phyloP scores from a whole-genome alignment of 2,888 invertebrate genomes.

The Scaptomyza reducta region DNA sequence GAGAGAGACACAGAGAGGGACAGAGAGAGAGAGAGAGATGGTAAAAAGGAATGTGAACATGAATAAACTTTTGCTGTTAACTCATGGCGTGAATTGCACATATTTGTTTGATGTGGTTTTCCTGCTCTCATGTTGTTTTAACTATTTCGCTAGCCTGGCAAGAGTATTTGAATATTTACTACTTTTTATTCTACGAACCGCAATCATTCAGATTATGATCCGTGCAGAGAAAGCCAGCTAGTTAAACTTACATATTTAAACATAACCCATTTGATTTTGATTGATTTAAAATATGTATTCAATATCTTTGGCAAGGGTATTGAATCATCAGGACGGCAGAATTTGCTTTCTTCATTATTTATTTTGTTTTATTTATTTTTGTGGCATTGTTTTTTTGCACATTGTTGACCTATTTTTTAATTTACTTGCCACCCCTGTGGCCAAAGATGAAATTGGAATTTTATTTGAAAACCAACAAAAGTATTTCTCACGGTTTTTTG shows the following conservation, averaged over 20 bases:
- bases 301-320: constrained; percentile 7
- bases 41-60: neutral
- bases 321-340: neutral
- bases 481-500: constrained; percentile 43
- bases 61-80: constrained; percentile 69
- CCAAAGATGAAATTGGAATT: constrained; percentile 66
- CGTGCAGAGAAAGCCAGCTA: neutral
- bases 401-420: constrained; percentile 54
- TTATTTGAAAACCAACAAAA: constrained; percentile 55
- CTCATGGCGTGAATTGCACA: constrained; percentile 72
- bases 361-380: constrained; percentile 7
- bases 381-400: neutral
- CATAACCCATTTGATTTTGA: no score
- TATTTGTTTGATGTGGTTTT: constrained; percentile 27
- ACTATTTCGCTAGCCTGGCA: neutral
- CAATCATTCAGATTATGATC: neutral
- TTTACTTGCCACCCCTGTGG: constrained; percentile 34
- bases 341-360: neutral
- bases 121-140: constrained; percentile 8
- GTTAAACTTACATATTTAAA: no score
- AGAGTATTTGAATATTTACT: neutral
- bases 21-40: neutral
- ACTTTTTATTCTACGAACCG: neutral
- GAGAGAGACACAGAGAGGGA: neutral
- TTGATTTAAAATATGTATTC: neutral